These are phyloP conservation scores for Saxidomus purpurata DNA, from an alignment of 1,140 invertebrate genomes.

Conservation along the genomic window DNA sequence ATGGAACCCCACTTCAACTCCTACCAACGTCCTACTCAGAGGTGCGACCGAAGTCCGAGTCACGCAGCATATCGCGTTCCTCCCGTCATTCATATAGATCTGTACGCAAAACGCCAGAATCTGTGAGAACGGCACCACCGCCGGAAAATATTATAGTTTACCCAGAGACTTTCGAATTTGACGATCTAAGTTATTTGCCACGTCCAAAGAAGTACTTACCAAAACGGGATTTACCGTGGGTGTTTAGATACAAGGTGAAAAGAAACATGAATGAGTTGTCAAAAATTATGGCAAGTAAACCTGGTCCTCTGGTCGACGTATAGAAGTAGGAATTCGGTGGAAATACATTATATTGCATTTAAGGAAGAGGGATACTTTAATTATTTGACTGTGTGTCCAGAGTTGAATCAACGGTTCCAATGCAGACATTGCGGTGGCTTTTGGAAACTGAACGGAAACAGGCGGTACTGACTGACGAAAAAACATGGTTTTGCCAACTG, in stretches of 20 bases:
- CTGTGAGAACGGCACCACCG: constrained; percentile 67
- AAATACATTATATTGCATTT: no score
- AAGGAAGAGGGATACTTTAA: no score
- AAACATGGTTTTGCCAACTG: no score
- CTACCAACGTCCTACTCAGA: constrained; percentile 69
- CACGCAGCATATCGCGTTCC: constrained; percentile 47
- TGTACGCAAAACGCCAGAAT: constrained; percentile 66
- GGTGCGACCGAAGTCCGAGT: constrained; percentile 66
- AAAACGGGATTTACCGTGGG: constrained; percentile 80
- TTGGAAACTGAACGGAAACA: no score
- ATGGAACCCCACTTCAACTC: constrained; percentile 50
- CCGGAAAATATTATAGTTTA: constrained; percentile 70
- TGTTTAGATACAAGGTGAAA: constrained; percentile 84
- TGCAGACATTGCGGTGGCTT: no score
- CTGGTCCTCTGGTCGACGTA: constrained; percentile 55
- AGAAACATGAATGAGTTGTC: constrained; percentile 82
- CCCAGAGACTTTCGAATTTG: constrained; percentile 74
- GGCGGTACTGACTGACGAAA: no score
- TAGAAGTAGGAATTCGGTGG: not conserved
- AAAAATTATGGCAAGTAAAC: constrained; percentile 82
- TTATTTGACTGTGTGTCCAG: no score
- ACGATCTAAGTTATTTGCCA: constrained; percentile 79
- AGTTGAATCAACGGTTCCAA: no score
- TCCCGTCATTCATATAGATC: constrained; percentile 32
- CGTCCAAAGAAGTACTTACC: constrained; percentile 78